These are phyloP conservation scores for Penaeus chinensis DNA, from an alignment of 1,140 invertebrate genomes.

Conservation along the genomic window DNA sequence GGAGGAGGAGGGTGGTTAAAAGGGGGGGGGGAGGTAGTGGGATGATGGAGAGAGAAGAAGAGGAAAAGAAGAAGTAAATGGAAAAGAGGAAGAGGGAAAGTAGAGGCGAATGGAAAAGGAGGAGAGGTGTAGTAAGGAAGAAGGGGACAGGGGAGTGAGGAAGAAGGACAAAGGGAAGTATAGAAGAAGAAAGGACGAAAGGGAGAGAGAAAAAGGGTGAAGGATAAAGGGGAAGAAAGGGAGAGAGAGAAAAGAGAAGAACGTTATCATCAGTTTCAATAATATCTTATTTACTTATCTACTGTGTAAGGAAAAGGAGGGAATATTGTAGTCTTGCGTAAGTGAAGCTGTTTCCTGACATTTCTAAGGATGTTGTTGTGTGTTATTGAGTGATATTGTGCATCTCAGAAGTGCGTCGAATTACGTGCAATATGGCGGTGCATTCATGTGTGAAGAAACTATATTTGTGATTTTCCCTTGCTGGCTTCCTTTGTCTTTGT, in stretches of 20 bases:
- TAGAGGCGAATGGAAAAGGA: not conserved
- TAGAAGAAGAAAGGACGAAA: not conserved
- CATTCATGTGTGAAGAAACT: not conserved
- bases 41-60: not conserved
- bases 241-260: not conserved
- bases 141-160: not conserved
- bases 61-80: too few species aligned
- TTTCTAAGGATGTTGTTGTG: too few species aligned
- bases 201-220: conserved; percentile 36
- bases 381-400: too few species aligned
- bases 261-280: too few species aligned
- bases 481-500: not conserved
- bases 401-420: conserved; percentile 7
- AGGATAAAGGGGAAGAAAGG: conserved; percentile 23
- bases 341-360: too few species aligned
- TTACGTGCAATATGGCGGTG: not conserved
- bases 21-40: not conserved
- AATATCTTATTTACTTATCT: too few species aligned
- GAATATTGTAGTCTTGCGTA: not conserved
- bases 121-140: not conserved
- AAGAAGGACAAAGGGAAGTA: not conserved
- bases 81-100: not conserved
- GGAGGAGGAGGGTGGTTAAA: not conserved
- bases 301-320: not conserved
- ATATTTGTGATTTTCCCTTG: not conserved